Conservation (phyloP, 1,140 invertebrate species). For the Cydia fagiglandana region DNA sequence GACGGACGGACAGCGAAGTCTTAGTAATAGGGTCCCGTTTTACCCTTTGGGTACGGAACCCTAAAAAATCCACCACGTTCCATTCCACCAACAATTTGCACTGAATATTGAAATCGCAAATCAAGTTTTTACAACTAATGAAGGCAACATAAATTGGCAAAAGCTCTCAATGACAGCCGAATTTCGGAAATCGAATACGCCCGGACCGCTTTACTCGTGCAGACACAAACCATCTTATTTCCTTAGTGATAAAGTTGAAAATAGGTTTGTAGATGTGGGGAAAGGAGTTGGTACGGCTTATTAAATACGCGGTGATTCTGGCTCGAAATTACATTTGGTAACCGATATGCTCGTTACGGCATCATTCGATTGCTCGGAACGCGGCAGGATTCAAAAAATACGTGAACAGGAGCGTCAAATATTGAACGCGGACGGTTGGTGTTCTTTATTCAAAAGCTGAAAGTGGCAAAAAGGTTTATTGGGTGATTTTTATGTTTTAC, state of each 20-base stretch:
- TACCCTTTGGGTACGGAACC: too few relatives aligned
- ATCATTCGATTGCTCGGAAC: constrained; percentile 35
- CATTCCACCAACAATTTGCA: constrained; percentile 35
- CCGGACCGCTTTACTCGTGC: background rate
- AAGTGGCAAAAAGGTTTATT: constrained; percentile 23
- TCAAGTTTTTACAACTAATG: constrained; percentile 46
- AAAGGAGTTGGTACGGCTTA: constrained; percentile 35
- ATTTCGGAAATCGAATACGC: constrained; percentile 28
- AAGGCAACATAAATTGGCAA: constrained; percentile 37
- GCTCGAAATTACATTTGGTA: constrained; percentile 42
- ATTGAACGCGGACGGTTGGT: background rate
- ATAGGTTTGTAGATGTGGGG: constrained; percentile 10
- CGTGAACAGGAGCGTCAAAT: background rate
- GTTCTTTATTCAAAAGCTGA: constrained; percentile 27
- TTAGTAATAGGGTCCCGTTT: too few relatives aligned
- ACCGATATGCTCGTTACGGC: constrained; percentile 38
- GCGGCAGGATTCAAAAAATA: constrained; percentile 7
- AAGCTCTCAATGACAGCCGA: background rate
- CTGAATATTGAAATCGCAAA: constrained; percentile 39
- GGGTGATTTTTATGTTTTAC: background rate
- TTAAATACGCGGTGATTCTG: constrained; percentile 48
- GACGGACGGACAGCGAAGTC: too few relatives aligned
- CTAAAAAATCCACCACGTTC: background rate
- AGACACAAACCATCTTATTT: constrained; percentile 14
- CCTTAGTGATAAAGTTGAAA: constrained; percentile 34